Conservation (phyloP, 2,797 vertebrate species). For the Oryzias sinensis region DNA sequence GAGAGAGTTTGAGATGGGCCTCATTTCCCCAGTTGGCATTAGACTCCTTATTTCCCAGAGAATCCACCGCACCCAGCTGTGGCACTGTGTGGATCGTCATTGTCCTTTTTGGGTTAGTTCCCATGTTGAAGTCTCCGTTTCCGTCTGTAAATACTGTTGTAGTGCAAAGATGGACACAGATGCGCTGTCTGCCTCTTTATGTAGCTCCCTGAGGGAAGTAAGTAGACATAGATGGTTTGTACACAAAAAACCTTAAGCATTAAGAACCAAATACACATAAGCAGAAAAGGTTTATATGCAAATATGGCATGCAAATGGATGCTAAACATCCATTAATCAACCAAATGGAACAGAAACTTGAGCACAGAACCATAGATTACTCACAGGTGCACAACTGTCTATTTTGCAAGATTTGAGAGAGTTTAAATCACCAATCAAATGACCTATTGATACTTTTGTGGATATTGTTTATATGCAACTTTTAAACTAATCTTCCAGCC, state of each 20-base stretch:
- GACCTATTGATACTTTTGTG: background rate
- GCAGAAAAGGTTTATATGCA: background rate
- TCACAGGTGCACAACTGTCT: no score
- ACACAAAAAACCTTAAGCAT: background rate
- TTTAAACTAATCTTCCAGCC: background rate
- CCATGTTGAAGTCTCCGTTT: conserved; percentile 79
- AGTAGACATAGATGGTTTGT: conserved; percentile 40
- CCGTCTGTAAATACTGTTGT: conserved; percentile 44
- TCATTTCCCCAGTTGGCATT: conserved; percentile 70
- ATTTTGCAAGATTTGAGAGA: no score
- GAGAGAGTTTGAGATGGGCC: conserved; percentile 61
- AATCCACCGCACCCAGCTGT: conserved; percentile 74
- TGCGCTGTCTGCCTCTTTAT: conserved; percentile 22
- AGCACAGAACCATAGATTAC: conserved; percentile 16
- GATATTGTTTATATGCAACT: background rate
- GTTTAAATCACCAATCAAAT: conserved; percentile 1
- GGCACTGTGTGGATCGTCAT: conserved; percentile 82
- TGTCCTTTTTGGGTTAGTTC: conserved; percentile 88
- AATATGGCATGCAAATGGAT: no score
- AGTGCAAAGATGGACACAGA: conserved; percentile 60
- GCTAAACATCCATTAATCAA: background rate
- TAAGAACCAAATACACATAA: conserved; percentile 8
- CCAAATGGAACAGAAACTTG: conserved; percentile 14
- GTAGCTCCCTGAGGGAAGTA: conserved; percentile 54
- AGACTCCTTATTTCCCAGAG: conserved; percentile 70